Percentiles rank a stretch among this genome's conserved stretches.
phyloP scores from a whole-genome alignment of 2,888 invertebrate genomes.

The Idaea straminata region DNA sequence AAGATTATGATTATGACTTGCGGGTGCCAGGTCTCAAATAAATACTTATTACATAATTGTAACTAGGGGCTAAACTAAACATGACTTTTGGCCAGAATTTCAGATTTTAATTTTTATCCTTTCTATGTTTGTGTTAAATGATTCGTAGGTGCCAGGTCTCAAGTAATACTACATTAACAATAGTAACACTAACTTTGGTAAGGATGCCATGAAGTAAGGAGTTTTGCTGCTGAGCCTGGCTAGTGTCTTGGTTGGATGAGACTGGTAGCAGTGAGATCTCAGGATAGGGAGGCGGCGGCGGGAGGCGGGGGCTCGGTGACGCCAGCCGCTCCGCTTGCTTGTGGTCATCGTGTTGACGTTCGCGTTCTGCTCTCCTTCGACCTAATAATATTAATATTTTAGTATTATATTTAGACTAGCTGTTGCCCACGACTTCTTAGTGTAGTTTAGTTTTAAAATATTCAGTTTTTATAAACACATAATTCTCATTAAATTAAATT shows the following conservation, averaged over 20 bases:
- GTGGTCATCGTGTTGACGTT: constrained; percentile 39
- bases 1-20: too few relatives aligned
- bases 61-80: too few relatives aligned
- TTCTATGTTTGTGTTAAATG: too few relatives aligned
- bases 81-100: too few relatives aligned
- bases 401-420: constrained; percentile 19
- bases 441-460: too few relatives aligned
- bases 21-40: too few relatives aligned
- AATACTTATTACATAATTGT: too few relatives aligned
- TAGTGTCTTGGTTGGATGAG: constrained; percentile 55
- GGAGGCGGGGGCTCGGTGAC: constrained; percentile 66
- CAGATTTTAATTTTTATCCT: too few relatives aligned
- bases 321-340: constrained; percentile 59
- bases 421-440: background rate
- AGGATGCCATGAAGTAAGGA: constrained; percentile 88
- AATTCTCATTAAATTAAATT: too few relatives aligned
- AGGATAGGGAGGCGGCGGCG: constrained; percentile 86
- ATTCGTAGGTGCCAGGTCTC: too few relatives aligned
- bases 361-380: constrained; percentile 44
- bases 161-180: too few relatives aligned
- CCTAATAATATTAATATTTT: background rate
- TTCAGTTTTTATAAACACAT: too few relatives aligned
- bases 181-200: constrained; percentile 78
- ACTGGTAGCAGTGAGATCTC: constrained; percentile 90
- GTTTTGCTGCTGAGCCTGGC: constrained; percentile 70